Evolutionary conservation across 1,140 invertebrate genomes (phyloP), one percentile per base, ranked within the genome.

Genomic region (Sinella curviseta): DNA sequence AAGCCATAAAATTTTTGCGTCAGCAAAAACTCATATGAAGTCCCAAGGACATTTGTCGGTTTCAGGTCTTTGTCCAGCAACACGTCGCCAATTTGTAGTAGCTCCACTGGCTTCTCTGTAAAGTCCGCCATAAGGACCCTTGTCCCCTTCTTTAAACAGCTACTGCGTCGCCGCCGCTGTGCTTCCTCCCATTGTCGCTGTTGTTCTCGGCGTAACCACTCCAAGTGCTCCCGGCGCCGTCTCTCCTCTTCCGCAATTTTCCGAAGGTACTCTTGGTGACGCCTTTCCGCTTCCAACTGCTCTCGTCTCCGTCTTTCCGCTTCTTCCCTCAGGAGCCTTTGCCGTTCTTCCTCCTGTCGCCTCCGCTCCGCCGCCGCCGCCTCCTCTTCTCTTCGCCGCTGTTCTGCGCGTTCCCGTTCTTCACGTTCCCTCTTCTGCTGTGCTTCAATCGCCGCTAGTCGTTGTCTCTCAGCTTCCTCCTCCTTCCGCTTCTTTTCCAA

Each of bases 1-100:
- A 78, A 78, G 0, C 77, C 77, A 16, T 78, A 54, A 30, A 78
- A 78, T 24, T 55, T 31, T 78, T 78, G 70, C 12, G 16, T 34
- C 31, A 34, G 24, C 70, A 74, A 31, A 31, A 74, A 74, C 31
- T 74, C 70, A 36, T 74, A 74, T 12, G 70, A 74, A 8, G 31
- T 31, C 14, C 70, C 70, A 12, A 74, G 17, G 17, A 74, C 31
- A 2, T 16, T 16, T 17, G 70, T 74, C 1, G 70, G 70, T 16
- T 74, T 74, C 30, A 74, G 4, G 70, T 74, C 34, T 17, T 74
- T 31, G 24, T 74, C 70, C 12, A 74, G 26, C 8, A 74, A 17
- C 1, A 74, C 34, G 24, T 74, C 70, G 4, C 70, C 70, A 31
- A 74, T 36, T 4, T 28, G 3, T 12, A 74, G 26, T 2, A 4